Conservation (phyloP, 1,140 invertebrate species). For the Drosophila micromelanica region DNA sequence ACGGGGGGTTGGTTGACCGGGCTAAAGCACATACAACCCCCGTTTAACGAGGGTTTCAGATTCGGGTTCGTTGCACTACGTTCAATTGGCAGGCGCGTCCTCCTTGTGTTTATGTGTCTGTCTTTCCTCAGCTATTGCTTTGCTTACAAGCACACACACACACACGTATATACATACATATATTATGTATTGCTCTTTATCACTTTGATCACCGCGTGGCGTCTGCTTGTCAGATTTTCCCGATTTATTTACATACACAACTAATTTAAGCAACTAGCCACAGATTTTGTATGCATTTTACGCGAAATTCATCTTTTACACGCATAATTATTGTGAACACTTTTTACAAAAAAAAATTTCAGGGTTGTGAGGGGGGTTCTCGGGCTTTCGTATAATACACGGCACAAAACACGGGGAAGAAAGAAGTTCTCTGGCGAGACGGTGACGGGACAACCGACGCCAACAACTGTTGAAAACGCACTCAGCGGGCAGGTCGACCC, state of each 20-base stretch:
- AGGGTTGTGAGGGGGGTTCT: constrained; percentile 38
- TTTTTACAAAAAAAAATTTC: constrained; percentile 53
- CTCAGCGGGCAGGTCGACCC: constrained; percentile 57
- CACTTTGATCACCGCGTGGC: constrained; percentile 28
- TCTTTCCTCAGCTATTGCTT: constrained; percentile 26
- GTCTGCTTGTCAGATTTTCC: constrained; percentile 26
- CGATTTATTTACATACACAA: constrained; percentile 35
- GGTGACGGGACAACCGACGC: constrained; percentile 65
- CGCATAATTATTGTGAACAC: constrained; percentile 61
- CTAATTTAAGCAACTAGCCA: constrained; percentile 21
- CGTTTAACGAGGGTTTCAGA: constrained; percentile 11
- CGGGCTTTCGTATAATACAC: constrained; percentile 32
- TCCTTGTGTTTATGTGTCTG: constrained; percentile 27
- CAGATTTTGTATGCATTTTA: constrained; percentile 62
- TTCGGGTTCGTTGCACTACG: constrained; percentile 45
- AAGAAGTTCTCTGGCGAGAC: constrained; percentile 50
- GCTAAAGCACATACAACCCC: constrained; percentile 30
- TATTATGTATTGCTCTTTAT: constrained; percentile 35
- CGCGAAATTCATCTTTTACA: constrained; percentile 10
- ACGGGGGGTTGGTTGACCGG: constrained; percentile 8
- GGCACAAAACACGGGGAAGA: constrained; percentile 47
- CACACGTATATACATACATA: not conserved
- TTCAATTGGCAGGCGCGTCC: constrained; percentile 34
- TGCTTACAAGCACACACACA: constrained; percentile 2
- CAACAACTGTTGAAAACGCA: constrained; percentile 76